Percentiles rank a stretch among this genome's conserved stretches.
These are phyloP conservation scores for Pandion haliaetus DNA, from an alignment of 2,113 vertebrate genomes.

Conservation along the genomic window DNA sequence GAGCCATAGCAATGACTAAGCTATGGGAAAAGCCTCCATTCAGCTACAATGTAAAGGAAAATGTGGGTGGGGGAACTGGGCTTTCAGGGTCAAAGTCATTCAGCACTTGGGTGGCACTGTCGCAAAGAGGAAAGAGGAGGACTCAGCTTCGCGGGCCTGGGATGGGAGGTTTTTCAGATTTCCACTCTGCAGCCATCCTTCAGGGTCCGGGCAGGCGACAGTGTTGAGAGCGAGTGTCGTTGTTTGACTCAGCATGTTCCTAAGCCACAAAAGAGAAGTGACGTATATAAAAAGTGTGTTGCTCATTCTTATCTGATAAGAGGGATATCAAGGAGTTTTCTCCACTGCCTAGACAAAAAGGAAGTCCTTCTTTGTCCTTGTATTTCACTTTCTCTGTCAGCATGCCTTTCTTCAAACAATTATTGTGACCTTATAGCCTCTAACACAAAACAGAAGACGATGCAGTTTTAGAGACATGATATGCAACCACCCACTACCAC, in stretches of 20 bases:
- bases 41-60: conserved; percentile 66
- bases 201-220: neutral
- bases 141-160: neutral
- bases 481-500: neutral
- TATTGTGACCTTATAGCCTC: neutral
- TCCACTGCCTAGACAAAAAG: conserved; percentile 45
- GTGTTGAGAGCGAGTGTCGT: conserved; percentile 12
- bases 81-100: neutral
- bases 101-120: neutral
- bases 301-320: conserved; percentile 30
- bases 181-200: conserved; percentile 69
- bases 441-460: neutral
- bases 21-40: conserved; percentile 63
- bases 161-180: conserved; percentile 66
- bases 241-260: conserved; percentile 77
- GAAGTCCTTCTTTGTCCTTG: conserved; percentile 39
- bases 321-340: conserved; percentile 69
- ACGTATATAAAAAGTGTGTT: conserved; percentile 19
- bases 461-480: neutral
- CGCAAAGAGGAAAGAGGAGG: conserved; percentile 49
- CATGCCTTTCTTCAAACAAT: neutral
- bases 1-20: conserved; percentile 67
- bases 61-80: conserved; percentile 67
- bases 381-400: conserved; percentile 48
- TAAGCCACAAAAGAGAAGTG: conserved; percentile 68